phyloP scores from a whole-genome alignment of 2,113 vertebrate genomes.

The Motacilla tschutschensis region DNA sequence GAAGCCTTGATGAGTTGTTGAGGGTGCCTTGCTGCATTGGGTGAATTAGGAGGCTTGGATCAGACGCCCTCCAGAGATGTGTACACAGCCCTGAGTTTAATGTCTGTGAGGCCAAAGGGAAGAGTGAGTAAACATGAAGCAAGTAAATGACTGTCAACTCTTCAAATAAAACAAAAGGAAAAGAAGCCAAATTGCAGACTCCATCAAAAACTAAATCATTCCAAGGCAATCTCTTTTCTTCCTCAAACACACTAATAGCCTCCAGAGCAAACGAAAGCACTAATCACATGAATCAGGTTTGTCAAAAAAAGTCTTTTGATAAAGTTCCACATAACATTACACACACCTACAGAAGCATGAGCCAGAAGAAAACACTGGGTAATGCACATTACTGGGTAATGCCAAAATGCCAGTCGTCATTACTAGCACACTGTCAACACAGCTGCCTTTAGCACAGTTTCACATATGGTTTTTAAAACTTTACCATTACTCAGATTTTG shows the following conservation, averaged over 20 bases:
- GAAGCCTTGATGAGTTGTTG: neutral
- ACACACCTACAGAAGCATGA: neutral
- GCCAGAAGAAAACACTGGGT: neutral
- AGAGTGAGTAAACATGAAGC: neutral
- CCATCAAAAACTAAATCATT: neutral
- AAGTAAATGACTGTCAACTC: neutral
- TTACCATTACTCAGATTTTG: neutral
- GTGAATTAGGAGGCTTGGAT: neutral
- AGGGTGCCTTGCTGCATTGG: neutral
- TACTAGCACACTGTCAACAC: neutral
- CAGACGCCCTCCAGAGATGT: neutral
- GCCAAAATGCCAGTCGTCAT: neutral
- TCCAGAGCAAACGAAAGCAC: neutral
- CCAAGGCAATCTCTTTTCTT: neutral
- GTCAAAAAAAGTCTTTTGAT: neutral
- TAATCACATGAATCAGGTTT: accelerated
- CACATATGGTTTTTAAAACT: neutral
- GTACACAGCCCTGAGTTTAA: neutral
- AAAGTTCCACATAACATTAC: neutral
- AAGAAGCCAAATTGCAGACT: neutral
- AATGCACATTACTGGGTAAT: no score
- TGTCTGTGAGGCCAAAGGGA: accelerated
- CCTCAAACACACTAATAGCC: neutral
- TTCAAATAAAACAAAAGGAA: neutral
- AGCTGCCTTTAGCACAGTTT: neutral